Evolutionary conservation across 2,113 vertebrate species (phyloP).

Genomic region (Hippopotamus amphibius): DNA sequence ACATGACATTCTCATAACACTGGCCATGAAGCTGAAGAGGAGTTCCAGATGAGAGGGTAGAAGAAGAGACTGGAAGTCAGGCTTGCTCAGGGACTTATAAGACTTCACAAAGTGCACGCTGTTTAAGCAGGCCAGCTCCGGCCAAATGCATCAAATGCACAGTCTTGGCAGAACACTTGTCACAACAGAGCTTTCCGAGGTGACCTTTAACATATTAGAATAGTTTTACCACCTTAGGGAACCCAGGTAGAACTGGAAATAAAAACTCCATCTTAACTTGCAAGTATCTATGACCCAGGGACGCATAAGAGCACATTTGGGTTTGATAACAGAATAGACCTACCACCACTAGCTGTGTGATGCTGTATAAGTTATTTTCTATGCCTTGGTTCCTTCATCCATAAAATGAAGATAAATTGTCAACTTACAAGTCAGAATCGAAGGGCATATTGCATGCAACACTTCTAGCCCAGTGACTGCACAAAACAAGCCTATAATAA

Average conservation of each 20-base stretch:
- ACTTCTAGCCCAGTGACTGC: neutral
- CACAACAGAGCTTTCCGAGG: neutral
- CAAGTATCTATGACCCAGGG: neutral
- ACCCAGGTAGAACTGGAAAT: neutral
- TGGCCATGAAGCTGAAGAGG: neutral
- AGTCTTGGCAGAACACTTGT: neutral
- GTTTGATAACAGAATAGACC: neutral
- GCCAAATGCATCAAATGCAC: neutral
- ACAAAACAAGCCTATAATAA: neutral
- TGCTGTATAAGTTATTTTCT: neutral
- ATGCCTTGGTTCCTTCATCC: neutral
- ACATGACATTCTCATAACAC: neutral
- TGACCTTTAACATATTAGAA: neutral
- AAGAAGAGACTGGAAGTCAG: neutral
- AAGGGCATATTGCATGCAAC: neutral
- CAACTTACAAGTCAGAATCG: slow-evolving; percentile 33
- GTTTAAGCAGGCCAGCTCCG: neutral
- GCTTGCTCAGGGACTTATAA: neutral
- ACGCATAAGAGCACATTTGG: neutral
- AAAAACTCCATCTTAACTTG: slow-evolving; percentile 25
- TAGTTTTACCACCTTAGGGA: neutral
- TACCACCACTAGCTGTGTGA: neutral
- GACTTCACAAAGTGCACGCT: neutral
- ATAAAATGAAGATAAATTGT: slow-evolving; percentile 38
- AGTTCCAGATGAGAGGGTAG: neutral